Conservation (phyloP, 2,797 vertebrate species). For the Apogon hyalosoma region DNA sequence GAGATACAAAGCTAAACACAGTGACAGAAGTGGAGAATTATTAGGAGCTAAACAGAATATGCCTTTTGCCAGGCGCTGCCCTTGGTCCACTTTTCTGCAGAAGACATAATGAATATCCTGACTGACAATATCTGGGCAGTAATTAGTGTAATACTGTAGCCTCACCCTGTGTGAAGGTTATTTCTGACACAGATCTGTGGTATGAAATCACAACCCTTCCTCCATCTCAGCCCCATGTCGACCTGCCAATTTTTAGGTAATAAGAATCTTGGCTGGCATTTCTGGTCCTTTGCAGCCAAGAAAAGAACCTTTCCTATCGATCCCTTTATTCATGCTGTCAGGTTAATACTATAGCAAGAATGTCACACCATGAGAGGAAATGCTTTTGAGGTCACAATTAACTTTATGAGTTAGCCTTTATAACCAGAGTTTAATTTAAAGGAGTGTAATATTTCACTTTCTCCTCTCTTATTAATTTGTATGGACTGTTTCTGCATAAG, state of each 20-base stretch:
- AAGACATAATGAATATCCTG: slow-evolving; percentile 46
- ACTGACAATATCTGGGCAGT: slow-evolving; percentile 57
- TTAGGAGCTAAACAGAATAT: no score
- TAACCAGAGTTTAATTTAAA: not conserved
- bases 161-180: slow-evolving; percentile 63
- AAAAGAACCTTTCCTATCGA: slow-evolving; percentile 15
- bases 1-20: no score
- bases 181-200: slow-evolving; percentile 46
- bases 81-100: slow-evolving; percentile 7
- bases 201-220: slow-evolving; percentile 34
- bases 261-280: slow-evolving; percentile 8
- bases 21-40: no score
- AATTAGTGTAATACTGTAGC: slow-evolving; percentile 64
- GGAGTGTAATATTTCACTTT: not conserved
- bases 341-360: not conserved
- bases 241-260: slow-evolving; percentile 31
- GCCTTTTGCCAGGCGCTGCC: no score
- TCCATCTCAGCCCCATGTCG: slow-evolving; percentile 21
- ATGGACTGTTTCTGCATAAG: slow-evolving; percentile 12
- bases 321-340: not conserved
- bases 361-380: not conserved
- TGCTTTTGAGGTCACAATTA: slow-evolving; percentile 3
- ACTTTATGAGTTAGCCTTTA: not conserved
- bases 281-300: slow-evolving; percentile 2
- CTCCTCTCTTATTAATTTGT: slow-evolving; percentile 5